Evolutionary conservation across 1,140 invertebrate species (phyloP), one percentile per base, ranked within the genome.

Genomic region (Anadara kagoshimensis): DNA sequence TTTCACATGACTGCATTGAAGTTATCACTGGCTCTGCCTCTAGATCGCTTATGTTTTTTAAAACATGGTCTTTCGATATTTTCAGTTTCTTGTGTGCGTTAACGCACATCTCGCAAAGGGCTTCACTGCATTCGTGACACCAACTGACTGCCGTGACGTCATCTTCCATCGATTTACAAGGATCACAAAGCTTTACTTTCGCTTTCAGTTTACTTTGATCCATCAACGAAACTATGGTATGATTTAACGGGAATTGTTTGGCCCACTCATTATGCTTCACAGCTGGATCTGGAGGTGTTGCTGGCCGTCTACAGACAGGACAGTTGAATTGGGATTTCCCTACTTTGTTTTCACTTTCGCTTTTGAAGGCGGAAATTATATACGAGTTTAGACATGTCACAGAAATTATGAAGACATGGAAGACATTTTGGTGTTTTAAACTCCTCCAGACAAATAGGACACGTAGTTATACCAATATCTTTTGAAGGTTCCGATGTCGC

Each of bases 391-490:
- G 26, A 63, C 61, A 63, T 47, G 20, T 63, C 61, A 63, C 61
- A 63, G 26, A 63, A 63, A 5, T 22, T 63, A 18, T 63, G 61
- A 47, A 63, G 49, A 63, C 61, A 63, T 18, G 61, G 61, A 18
- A 63, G 49, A 63, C 43, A 49, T 22, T 63, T 63, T n/a, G 61
- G 61, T 18, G 24, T 63, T 29, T 2, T 29, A 20, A 63, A 49
- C 5, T 47, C 29, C 12, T 63, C 61, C 7, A 63, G 22, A n/a
- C 61, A 63, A 26, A 63, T 63, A n/a, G 61, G 24, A 49, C 61
- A 63, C 5, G 44, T 63, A n/a, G 18, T 51, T 36, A 36, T 36
- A 7, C 7, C 29, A 36, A 36, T 36, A 3, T 36, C 29, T 36
- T 36, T 7, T 36, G 7, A 36, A 36, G 7, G 29, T 36, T 36